Percentiles rank a stretch among this genome's conserved stretches.
phyloP scores from a whole-genome alignment of 1,140 invertebrate species.

The Eumaeus atala region DNA sequence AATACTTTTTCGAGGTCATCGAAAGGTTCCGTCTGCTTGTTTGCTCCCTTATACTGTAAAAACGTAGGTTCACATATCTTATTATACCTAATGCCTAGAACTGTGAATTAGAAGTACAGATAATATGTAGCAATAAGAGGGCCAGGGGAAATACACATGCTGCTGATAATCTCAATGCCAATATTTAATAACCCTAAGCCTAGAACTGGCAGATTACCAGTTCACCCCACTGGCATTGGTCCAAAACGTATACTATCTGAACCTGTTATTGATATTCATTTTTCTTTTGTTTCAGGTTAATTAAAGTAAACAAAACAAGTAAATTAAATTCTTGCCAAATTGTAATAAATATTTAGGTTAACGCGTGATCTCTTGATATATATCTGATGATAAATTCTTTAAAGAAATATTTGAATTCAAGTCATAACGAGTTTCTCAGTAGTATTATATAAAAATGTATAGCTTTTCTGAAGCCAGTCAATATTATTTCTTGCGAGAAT shows the following conservation, averaged over 20 bases:
- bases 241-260: neutral
- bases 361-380: constrained; percentile 20
- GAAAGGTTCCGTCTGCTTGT: no score
- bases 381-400: constrained; percentile 13
- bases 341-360: constrained; percentile 26
- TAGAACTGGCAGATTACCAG: neutral
- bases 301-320: constrained; percentile 19
- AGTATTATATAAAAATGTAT: neutral
- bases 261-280: constrained; percentile 1
- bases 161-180: neutral
- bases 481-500: no score
- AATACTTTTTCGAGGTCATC: no score
- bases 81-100: no score
- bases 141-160: neutral
- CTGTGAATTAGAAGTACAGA: no score
- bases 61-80: no score
- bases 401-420: neutral
- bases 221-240: neutral
- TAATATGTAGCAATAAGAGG: neutral
- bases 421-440: neutral
- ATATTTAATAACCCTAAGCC: neutral
- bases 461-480: neutral
- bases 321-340: constrained; percentile 1
- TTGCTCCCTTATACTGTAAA: no score
- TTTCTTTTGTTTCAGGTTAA: constrained; percentile 52